phyloP scores from a whole-genome alignment of 2,888 invertebrate genomes.

The Caenorhabditis drosophilae region DNA sequence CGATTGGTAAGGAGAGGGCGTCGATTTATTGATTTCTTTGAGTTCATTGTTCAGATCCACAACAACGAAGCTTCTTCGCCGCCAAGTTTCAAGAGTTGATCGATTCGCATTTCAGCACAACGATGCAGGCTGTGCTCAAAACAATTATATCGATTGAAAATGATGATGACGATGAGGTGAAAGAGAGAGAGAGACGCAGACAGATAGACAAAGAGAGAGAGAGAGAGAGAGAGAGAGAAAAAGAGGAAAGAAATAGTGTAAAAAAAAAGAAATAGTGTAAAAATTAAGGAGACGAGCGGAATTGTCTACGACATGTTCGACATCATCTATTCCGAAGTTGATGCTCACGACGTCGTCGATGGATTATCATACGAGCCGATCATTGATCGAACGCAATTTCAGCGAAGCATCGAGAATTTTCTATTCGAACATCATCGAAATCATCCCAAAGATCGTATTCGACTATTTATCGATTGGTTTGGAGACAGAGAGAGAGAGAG shows the following conservation, averaged over 20 bases:
- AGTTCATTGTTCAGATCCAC: constrained; percentile 12
- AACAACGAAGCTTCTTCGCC: constrained; percentile 13
- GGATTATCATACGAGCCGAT: constrained; percentile 54
- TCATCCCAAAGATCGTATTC: constrained; percentile 49
- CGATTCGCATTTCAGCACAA: constrained; percentile 22
- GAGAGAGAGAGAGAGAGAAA: not conserved
- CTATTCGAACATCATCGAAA: constrained; percentile 57
- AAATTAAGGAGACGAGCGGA: not conserved
- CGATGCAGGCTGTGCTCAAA: constrained; percentile 2
- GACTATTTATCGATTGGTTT: constrained; percentile 51
- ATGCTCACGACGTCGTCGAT: constrained; percentile 57
- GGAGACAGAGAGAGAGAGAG: too few relatives aligned
- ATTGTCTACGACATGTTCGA: constrained; percentile 27
- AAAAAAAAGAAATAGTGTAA: not conserved
- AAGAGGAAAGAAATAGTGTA: not conserved
- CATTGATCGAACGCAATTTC: constrained; percentile 45
- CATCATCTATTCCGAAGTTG: constrained; percentile 59
- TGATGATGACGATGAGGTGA: constrained; percentile 20
- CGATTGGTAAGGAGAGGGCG: constrained; percentile 13
- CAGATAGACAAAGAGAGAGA: not conserved
- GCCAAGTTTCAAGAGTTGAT: constrained; percentile 18
- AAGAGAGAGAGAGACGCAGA: constrained; percentile 1
- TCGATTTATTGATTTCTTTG: not conserved
- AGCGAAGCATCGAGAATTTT: constrained; percentile 54
- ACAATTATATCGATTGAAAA: constrained; percentile 6